These are phyloP conservation scores for Rhinichthys osculus DNA, from an alignment of 2,797 vertebrate species.

Conservation along the genomic window DNA sequence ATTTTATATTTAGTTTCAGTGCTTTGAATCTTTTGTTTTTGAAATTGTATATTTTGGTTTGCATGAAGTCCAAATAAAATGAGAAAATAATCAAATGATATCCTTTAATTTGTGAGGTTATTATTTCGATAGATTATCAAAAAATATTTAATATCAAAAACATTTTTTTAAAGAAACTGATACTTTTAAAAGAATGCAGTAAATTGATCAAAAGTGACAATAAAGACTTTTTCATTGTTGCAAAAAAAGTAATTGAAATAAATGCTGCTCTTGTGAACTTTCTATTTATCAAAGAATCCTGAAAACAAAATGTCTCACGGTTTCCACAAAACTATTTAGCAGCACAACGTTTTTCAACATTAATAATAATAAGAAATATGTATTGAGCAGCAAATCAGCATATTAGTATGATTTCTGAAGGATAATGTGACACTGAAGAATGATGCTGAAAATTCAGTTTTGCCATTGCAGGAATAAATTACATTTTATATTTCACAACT, in stretches of 20 bases:
- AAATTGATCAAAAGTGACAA: not conserved
- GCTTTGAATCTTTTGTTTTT: not conserved
- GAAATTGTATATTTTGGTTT: not conserved
- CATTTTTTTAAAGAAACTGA: too few species aligned
- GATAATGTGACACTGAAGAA: not conserved
- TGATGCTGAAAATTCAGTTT: not conserved
- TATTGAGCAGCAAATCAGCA: not conserved
- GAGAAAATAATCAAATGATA: not conserved
- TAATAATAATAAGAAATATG: not conserved
- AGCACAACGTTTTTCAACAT: not conserved
- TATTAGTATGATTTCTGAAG: not conserved
- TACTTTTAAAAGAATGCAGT: not conserved
- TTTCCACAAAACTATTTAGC: not conserved
- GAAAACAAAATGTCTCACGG: not conserved
- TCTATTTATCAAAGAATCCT: not conserved
- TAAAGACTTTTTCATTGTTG: not conserved
- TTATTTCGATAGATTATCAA: not conserved
- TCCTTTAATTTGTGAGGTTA: not conserved
- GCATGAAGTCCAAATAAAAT: not conserved
- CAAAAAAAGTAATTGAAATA: not conserved
- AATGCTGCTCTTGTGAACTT: too few species aligned
- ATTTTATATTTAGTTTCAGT: not conserved
- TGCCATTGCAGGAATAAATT: not conserved
- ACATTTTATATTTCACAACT: not conserved
- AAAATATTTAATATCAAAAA: too few species aligned